A percentile compares a stretch with the other conserved stretches of the same genome.
phyloP scores from a whole-genome alignment of 1,140 invertebrate species.

The Drosophila tristis region DNA sequence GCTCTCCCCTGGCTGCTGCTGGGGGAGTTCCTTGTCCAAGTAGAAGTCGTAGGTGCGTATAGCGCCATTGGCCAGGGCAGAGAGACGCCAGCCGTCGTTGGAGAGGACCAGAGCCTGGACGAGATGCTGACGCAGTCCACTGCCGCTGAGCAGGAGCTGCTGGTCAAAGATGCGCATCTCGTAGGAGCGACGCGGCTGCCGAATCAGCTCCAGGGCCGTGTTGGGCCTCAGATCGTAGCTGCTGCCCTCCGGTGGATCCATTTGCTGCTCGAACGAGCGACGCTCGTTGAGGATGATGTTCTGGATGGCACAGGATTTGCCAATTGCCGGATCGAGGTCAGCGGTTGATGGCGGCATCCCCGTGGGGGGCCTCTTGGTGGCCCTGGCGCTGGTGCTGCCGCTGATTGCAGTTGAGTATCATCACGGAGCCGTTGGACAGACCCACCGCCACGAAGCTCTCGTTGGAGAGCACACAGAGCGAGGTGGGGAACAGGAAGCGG shows the following conservation, averaged over 20 bases:
- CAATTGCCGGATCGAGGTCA: slow-evolving; percentile 53
- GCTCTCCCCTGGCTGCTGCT: background rate
- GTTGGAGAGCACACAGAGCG: slow-evolving; percentile 68
- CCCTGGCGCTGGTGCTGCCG: slow-evolving; percentile 39
- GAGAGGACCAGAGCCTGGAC: slow-evolving; percentile 70
- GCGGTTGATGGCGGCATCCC: slow-evolving; percentile 22
- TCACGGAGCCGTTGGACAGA: slow-evolving; percentile 79
- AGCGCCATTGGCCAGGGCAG: slow-evolving; percentile 63
- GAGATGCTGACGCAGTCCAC: slow-evolving; percentile 64
- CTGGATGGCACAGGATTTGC: slow-evolving; percentile 83
- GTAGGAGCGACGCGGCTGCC: slow-evolving; percentile 60
- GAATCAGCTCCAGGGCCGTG: slow-evolving; percentile 63
- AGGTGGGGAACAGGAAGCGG: slow-evolving; percentile 74
- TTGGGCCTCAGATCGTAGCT: slow-evolving; percentile 51
- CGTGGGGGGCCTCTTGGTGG: slow-evolving; percentile 19
- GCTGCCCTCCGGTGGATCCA: slow-evolving; percentile 12
- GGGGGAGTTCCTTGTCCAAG: slow-evolving; percentile 56
- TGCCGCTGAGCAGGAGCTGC: slow-evolving; percentile 71
- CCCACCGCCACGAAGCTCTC: slow-evolving; percentile 76
- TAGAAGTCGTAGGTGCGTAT: slow-evolving; percentile 75
- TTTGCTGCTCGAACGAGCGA: slow-evolving; percentile 60
- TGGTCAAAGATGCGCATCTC: slow-evolving; percentile 73
- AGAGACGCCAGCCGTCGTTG: slow-evolving; percentile 70
- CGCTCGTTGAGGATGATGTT: slow-evolving; percentile 81
- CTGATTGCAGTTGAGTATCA: slow-evolving; percentile 78